Base-by-base conservation (phyloP, 1,140 invertebrate species). In the Acyrthosiphon pisum region DNA sequence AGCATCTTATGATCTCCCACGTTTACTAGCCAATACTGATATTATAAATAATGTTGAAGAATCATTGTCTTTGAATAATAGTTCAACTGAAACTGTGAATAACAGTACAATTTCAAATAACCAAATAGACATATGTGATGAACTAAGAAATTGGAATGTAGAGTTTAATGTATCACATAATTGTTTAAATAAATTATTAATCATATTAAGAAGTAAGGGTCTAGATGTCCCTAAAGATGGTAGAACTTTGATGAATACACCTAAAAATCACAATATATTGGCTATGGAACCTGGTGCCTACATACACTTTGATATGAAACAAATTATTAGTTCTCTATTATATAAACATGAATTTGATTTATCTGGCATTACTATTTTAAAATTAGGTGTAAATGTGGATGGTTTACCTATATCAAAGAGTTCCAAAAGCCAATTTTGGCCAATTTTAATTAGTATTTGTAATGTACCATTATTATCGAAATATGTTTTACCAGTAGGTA, bases 371-470 rank as follows among this genome's bases (percentile, higher is more conserved):
- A 41, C 6, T 84, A 6, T 11, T 44, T 41, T 84, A 44, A 84
- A 84, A 41, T 44, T 84, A 84, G 37, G 81, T 44, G 37, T 84
- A 84, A 84, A 84, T 84, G 81, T 84, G 37, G 81, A 84, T 41
- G 81, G 76, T 83, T 41, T 83, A 83, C 76, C 76, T 6, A 83
- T 83, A 83, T 83, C 76, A 83, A 83, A 83, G 37, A 84, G 81
- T 84, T 84, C 81, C 3, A 84, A 84, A 84, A 84, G 81, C 37
- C 81, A 84, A 84, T 84, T 84, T 44, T 84, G 81, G 81, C 81
- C 81, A 84, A 84, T 84, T 84, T 84, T 84, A 84, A 84, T 84
- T 84, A 84, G 81, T 84, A 84, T 84, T 7, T 84, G 23, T 41
- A 84, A 84, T 84, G 81, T 84, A 8, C 81, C 81, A 84, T 22